phyloP scores from a whole-genome alignment of 64 coral and sea anemone genomes.

The Montipora foliosa region DNA sequence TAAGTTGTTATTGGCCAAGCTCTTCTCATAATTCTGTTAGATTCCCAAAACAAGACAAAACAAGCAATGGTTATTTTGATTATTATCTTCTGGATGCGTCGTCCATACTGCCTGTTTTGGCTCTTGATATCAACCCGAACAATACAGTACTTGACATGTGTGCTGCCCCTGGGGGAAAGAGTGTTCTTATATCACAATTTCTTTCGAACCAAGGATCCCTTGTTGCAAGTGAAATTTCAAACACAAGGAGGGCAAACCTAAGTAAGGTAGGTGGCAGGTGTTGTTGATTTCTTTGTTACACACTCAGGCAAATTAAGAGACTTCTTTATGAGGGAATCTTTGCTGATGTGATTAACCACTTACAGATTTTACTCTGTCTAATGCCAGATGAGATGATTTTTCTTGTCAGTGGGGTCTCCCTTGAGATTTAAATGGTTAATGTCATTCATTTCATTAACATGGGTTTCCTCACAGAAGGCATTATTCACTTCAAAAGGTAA shows the following conservation, averaged over 20 bases:
- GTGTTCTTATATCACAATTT: constrained; percentile 53
- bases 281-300: background rate
- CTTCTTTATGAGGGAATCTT: no score
- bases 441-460: no score
- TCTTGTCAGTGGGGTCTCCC: no score
- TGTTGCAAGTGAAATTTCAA: constrained; percentile 63
- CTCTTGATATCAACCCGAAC: constrained; percentile 24
- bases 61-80: constrained; percentile 65
- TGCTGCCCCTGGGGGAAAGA: constrained; percentile 84
- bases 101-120: constrained; percentile 65
- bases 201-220: constrained; percentile 54
- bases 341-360: no score
- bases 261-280: constrained; percentile 28
- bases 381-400: no score
- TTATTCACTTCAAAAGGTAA: no score
- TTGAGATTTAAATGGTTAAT: no score
- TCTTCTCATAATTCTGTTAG: background rate
- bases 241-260: constrained; percentile 49
- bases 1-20: constrained; percentile 16
- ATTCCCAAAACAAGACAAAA: constrained; percentile 59
- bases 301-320: no score
- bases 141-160: constrained; percentile 76
- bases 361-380: no score
- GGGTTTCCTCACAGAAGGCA: no score
- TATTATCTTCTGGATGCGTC: constrained; percentile 83